Base-by-base conservation (phyloP, 2,888 invertebrate genomes). In the Phyllotreta striolata region DNA sequence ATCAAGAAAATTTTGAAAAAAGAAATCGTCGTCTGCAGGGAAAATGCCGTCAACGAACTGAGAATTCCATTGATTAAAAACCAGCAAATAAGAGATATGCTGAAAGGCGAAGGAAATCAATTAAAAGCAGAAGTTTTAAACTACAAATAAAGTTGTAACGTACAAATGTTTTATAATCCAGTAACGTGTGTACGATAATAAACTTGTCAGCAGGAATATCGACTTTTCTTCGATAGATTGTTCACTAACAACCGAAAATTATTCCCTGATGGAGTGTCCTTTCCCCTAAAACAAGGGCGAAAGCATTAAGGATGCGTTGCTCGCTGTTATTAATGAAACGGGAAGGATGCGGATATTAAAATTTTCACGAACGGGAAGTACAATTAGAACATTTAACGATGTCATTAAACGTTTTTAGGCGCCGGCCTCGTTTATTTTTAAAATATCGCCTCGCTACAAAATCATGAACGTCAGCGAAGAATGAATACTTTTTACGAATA, bases 321-420 rank as follows among this genome's bases (percentile, higher is more conserved):
- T n/a, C 10, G 9, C 41, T 10, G 9, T 41, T 41, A 41, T 41
- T 41, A 41, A 41, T 41, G 41, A 41, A 41, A 41, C 9, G 41
- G 41, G 9, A 41, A 41, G 24, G 41, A 41, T 10, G 34, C 24
- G 51, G 35, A 35, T 37, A 35, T 38, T n/a, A 37, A 51, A 51
- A 51, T 38, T 12, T 51, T 51, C 34, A 51, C 4, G 51, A 38
- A 37, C 12, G 35, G 37, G 10, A 35, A 51, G 51, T 35, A 51
- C 51, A 35, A 51, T 51, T 51, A 51, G 24, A 51, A 37, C 9
- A 51, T 51, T 51, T 51, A 51, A 51, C 51, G 51, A 51, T 51
- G 51, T 8, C 24, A 35, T 35, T 8, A 9, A 49, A 49, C 9
- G 51, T 34, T 51, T 41, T n/a, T 37, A 51, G 51, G 35, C 10